phyloP scores from a whole-genome alignment of 2,797 vertebrate species.

The Gymnothorax javanicus region DNA sequence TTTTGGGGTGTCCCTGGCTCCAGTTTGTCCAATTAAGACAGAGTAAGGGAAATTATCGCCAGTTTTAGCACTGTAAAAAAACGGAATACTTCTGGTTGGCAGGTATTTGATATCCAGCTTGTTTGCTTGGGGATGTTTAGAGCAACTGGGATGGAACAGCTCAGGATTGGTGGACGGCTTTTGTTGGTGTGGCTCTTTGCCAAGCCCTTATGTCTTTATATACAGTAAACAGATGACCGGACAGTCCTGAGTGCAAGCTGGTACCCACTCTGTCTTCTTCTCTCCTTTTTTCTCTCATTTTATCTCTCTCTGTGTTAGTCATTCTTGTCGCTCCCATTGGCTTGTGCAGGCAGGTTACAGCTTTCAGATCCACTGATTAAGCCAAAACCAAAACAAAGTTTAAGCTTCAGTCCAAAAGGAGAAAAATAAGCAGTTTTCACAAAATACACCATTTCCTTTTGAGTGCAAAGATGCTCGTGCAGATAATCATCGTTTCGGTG shows the following conservation, averaged over 20 bases:
- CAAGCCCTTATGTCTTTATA: slow-evolving; percentile 83
- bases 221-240: slow-evolving; percentile 77
- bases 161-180: slow-evolving; percentile 78
- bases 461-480: slow-evolving; percentile 64
- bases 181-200: slow-evolving; percentile 71
- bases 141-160: slow-evolving; percentile 72
- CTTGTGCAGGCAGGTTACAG: slow-evolving; percentile 30
- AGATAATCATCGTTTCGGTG: slow-evolving; percentile 62
- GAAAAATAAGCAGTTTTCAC: slow-evolving; percentile 10
- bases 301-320: slow-evolving; percentile 29
- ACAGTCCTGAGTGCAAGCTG: slow-evolving; percentile 74
- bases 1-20: slow-evolving; percentile 57
- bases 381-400: slow-evolving; percentile 30
- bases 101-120: slow-evolving; percentile 70
- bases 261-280: slow-evolving; percentile 60
- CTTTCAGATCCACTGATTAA: slow-evolving; percentile 30
- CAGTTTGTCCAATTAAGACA: slow-evolving; percentile 64
- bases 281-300: slow-evolving; percentile 47
- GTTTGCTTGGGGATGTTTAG: slow-evolving; percentile 54
- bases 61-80: slow-evolving; percentile 47
- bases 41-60: slow-evolving; percentile 54
- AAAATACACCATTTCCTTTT: slow-evolving; percentile 38
- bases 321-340: slow-evolving; percentile 53
- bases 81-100: slow-evolving; percentile 58
- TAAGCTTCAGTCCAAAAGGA: neutral